Conservation (phyloP, 2,888 invertebrate genomes). For the Augiades crinisus region DNA sequence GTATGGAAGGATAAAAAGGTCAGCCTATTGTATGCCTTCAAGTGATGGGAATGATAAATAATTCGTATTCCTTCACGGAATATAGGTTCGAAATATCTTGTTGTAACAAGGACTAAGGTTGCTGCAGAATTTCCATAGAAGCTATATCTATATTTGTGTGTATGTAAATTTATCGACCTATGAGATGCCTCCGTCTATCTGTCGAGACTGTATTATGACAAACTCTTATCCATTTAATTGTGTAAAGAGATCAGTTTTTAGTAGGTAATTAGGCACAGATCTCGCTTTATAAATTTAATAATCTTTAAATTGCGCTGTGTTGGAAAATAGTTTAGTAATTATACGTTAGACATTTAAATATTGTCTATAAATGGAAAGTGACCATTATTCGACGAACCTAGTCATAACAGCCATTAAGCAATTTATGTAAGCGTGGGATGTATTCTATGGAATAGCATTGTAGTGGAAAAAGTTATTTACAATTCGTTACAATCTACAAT, state of each 20-base stretch:
- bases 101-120: background rate
- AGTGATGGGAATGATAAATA: background rate
- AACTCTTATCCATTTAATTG: too few relatives aligned
- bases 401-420: background rate
- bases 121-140: background rate
- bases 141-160: too few relatives aligned
- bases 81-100: background rate
- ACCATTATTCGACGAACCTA: background rate
- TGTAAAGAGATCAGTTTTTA: too few relatives aligned
- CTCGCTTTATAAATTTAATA: background rate
- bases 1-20: background rate
- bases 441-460: too few relatives aligned
- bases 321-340: background rate
- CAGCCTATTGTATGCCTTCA: background rate
- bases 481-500: background rate
- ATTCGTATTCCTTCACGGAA: too few relatives aligned
- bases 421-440: background rate
- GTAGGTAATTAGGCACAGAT: too few relatives aligned
- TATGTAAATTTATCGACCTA: too few relatives aligned
- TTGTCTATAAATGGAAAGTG: background rate
- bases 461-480: background rate
- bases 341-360: background rate
- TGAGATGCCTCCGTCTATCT: too few relatives aligned
- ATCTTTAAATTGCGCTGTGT: background rate
- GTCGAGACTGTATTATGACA: too few relatives aligned